Percentiles rank a stretch among this genome's conserved stretches.
Evolutionary conservation across 2,113 vertebrate genomes (phyloP).

Genomic region (Laterallus jamaicensis): DNA sequence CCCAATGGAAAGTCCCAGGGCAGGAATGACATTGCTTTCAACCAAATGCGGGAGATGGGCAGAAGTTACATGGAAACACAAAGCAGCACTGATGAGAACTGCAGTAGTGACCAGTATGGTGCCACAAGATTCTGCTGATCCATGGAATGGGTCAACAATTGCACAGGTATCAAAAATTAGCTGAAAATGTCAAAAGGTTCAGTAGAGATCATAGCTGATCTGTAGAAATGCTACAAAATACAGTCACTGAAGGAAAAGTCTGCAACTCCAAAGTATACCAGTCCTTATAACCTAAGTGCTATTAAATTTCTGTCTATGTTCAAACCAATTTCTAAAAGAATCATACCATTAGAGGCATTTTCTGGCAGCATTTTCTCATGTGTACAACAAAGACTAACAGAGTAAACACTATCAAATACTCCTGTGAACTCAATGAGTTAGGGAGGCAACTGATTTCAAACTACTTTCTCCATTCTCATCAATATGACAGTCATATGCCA

Average conservation of each 20-base stretch:
- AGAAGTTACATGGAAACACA: not conserved
- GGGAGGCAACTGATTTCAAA: not conserved
- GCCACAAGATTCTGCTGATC: fast-evolving
- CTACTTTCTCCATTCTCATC: not conserved
- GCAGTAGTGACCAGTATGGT: fast-evolving
- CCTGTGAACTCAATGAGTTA: not conserved
- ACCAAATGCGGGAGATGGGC: not conserved
- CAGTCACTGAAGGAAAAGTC: not conserved
- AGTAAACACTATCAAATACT: not conserved
- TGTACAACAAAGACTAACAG: not conserved
- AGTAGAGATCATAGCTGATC: not conserved
- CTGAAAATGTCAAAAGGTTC: not conserved
- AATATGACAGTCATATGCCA: not conserved
- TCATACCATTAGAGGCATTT: not conserved
- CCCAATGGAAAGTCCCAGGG: not conserved
- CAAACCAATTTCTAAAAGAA: not conserved
- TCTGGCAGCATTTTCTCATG: not conserved
- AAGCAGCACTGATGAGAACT: not conserved
- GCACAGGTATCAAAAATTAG: not conserved
- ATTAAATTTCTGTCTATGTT: not conserved
- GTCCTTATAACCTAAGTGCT: not conserved
- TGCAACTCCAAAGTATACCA: not conserved
- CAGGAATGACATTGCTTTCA: not conserved
- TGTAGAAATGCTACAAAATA: not conserved
- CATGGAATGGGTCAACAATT: not conserved